Conservation (phyloP, 1,140 invertebrate species). For the Cherax quadricarinatus region DNA sequence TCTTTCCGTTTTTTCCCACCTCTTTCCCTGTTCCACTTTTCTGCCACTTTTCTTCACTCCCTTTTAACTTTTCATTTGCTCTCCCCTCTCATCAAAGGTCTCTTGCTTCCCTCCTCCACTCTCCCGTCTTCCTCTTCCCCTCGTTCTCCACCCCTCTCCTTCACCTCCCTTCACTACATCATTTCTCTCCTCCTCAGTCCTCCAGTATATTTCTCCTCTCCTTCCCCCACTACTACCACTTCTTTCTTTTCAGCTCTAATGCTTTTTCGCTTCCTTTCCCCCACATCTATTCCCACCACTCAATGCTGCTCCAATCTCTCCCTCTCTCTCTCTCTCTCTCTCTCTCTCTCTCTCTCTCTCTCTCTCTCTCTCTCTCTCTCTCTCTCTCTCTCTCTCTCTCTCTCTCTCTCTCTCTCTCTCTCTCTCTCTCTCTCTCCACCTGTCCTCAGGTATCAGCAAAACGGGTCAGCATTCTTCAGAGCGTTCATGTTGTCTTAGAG, state of each 20-base stretch:
- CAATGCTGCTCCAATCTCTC: too few relatives aligned
- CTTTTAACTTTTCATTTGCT: too few relatives aligned
- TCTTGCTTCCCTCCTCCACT: too few relatives aligned
- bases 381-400: not conserved
- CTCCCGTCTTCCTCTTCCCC: too few relatives aligned
- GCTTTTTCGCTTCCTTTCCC: not conserved
- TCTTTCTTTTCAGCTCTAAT: too few relatives aligned
- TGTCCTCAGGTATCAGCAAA: not conserved
- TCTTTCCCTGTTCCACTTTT: too few relatives aligned
- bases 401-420: not conserved
- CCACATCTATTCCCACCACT: too few relatives aligned
- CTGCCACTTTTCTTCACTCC: not conserved
- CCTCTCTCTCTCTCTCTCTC: not conserved
- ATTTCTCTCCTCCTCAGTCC: not conserved
- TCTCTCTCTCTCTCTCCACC: not conserved
- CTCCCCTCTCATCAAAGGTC: too few relatives aligned
- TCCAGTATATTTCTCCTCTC: not conserved
- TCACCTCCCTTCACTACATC: not conserved
- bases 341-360: not conserved
- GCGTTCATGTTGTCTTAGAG: not conserved
- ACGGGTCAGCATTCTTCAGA: constrained; percentile 8
- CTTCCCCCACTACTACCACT: not conserved
- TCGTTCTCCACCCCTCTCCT: not conserved
- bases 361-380: not conserved
- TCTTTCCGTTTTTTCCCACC: too few relatives aligned